These are phyloP conservation scores for Thalpophila matura DNA, from an alignment of 2,888 invertebrate species.

Conservation along the genomic window DNA sequence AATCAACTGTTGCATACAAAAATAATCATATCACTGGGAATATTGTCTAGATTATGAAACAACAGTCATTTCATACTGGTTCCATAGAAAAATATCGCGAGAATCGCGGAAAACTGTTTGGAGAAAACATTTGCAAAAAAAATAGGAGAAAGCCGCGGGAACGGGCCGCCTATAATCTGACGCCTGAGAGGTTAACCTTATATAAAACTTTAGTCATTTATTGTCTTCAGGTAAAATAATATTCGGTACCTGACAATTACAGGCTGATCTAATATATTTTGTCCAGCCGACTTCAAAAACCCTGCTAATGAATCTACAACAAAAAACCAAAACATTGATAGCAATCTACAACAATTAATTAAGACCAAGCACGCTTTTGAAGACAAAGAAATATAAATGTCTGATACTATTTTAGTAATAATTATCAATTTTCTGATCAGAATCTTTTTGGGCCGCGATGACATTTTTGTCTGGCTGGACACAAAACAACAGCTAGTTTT, in stretches of 20 bases:
- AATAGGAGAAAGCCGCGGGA: too few relatives aligned
- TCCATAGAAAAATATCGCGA: too few relatives aligned
- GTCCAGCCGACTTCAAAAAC: background rate
- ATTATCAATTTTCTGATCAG: conserved; percentile 17
- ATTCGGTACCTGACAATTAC: background rate
- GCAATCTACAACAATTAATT: conserved; percentile 8
- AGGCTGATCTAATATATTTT: conserved; percentile 3
- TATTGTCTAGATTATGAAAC: too few relatives aligned
- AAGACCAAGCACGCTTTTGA: conserved; percentile 18
- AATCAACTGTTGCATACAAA: too few relatives aligned
- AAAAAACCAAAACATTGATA: conserved; percentile 14
- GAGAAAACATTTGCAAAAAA: too few relatives aligned
- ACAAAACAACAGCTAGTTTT: too few relatives aligned
- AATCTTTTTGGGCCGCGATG: conserved; percentile 33
- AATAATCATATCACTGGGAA: too few relatives aligned
- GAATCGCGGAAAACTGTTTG: too few relatives aligned
- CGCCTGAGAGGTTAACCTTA: too few relatives aligned
- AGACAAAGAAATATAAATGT: conserved; percentile 19
- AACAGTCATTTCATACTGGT: too few relatives aligned
- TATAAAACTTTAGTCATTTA: background rate
- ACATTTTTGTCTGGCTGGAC: conserved; percentile 11
- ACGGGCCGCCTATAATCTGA: too few relatives aligned
- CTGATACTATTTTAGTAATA: background rate
- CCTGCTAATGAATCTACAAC: conserved; percentile 8
- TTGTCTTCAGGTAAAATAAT: background rate